Base-by-base conservation (phyloP, 2,797 vertebrate genomes). In the Dromococcyx pavoninus region DNA sequence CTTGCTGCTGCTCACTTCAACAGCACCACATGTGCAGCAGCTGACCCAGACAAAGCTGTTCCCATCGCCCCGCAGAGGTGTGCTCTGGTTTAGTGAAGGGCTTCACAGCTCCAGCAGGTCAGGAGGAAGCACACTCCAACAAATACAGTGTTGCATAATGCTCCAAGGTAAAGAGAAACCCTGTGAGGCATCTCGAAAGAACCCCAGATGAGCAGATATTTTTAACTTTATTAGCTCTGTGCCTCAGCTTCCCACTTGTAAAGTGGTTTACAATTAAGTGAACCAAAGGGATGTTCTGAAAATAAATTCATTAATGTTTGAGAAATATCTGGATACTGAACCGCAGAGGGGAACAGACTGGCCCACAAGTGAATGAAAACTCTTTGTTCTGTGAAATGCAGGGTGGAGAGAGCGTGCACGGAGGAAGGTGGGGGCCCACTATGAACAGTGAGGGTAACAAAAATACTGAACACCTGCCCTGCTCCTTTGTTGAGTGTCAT, bases 221-320 rank as follows among this genome's bases (percentile, higher is more conserved):
- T 97, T 97, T 97, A 96, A 95, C 93, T 94, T 96, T 97, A 95
- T 95, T 97, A 95, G 91, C 96, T 97, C 88, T 97, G 96, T 92
- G 93, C 89, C 94, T 95, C 93, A 93, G 93, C 96, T 96, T 95
- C 93, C 75, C 91, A 74, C 92, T 89, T 89, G 93, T 94, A 95
- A 93, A 95, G 92, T 74, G 27, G 88, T 91, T 93, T 94, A 96
- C 95, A 96, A 94, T 96, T 95, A 96, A 96, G 94, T 94, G 92
- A 96, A 91, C 85, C 75, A 83, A 94, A 91, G 77, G 41, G 67
- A 83, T 93, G 86, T 77, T 93, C 91, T 95, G 92, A 80, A 96
- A 96, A 94, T 91, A 96, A 96, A 95, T 95, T 95, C 93, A 96
- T 97, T 97, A 93, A 86, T 93, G 91, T 89, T 92, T 87, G 75